Conservation (phyloP, 2,113 vertebrate species). For the Mormyrus lacerda region DNA sequence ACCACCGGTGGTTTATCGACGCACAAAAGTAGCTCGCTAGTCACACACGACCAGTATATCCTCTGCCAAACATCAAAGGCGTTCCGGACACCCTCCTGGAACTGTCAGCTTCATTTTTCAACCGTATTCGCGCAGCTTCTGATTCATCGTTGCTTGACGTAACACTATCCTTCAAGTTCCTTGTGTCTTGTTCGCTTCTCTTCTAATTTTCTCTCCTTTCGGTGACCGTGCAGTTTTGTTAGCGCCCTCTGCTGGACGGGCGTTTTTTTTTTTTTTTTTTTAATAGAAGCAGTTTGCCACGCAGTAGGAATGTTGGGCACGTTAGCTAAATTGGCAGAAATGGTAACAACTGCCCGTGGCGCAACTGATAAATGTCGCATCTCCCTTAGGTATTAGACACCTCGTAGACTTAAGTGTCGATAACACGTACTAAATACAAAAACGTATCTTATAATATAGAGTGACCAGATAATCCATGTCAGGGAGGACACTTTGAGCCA, state of each 20-base stretch:
- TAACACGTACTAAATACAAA: background rate
- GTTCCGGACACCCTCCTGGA: background rate
- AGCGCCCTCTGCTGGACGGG: background rate
- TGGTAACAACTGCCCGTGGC: background rate
- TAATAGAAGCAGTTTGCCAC: background rate
- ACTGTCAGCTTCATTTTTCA: background rate
- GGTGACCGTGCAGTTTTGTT: background rate
- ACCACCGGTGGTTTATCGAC: background rate
- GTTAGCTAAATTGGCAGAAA: background rate
- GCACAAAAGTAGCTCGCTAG: background rate
- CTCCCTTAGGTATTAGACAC: too few relatives aligned
- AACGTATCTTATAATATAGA: background rate
- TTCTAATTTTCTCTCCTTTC: background rate
- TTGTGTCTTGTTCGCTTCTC: background rate
- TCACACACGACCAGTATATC: background rate
- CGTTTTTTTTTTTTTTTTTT: background rate
- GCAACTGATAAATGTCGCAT: too few relatives aligned
- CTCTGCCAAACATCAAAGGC: background rate
- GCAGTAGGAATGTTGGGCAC: background rate
- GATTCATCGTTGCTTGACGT: background rate
- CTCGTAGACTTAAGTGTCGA: background rate
- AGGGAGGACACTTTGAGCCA: too few relatives aligned
- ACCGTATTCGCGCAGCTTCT: background rate
- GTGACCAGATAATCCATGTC: too few relatives aligned
- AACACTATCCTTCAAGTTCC: background rate